Evolutionary conservation across 1,140 invertebrate genomes (phyloP).

Genomic region (Prorops nasuta): DNA sequence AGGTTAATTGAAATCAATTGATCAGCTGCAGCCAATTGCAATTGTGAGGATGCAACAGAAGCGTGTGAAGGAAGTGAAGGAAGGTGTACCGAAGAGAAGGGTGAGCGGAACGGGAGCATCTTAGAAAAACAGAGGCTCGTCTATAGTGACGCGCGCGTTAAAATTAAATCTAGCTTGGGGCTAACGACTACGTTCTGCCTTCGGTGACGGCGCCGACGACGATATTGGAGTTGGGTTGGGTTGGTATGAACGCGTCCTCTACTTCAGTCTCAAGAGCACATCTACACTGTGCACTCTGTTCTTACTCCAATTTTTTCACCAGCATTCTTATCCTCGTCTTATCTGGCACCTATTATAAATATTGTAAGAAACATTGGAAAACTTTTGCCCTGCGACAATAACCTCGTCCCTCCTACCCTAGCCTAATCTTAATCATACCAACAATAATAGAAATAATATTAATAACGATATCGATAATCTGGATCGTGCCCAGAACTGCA

Average conservation of each 20-base stretch:
- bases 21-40: slow-evolving; percentile 23
- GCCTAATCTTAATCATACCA: neutral
- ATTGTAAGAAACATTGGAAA: slow-evolving; percentile 2
- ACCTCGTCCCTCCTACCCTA: neutral
- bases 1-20: slow-evolving; percentile 33
- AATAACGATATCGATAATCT: too few species aligned
- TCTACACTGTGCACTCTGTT: slow-evolving; percentile 35
- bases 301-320: too few species aligned
- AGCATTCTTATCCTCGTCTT: slow-evolving; percentile 32
- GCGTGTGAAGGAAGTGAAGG: neutral
- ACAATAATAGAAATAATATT: neutral
- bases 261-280: slow-evolving; percentile 57
- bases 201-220: slow-evolving; percentile 41
- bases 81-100: neutral
- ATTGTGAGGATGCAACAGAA: neutral
- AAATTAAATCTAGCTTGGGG: slow-evolving; percentile 53
- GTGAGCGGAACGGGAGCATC: slow-evolving; percentile 14
- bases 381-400: slow-evolving; percentile 11
- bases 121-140: slow-evolving; percentile 42
- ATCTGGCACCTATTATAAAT: slow-evolving; percentile 18
- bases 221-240: too few species aligned
- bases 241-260: slow-evolving; percentile 48
- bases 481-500: too few species aligned
- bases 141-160: slow-evolving; percentile 43
- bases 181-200: slow-evolving; percentile 40